These are phyloP conservation scores for Barypeithes pellucidus DNA, from an alignment of 2,888 invertebrate genomes.

Conservation along the genomic window DNA sequence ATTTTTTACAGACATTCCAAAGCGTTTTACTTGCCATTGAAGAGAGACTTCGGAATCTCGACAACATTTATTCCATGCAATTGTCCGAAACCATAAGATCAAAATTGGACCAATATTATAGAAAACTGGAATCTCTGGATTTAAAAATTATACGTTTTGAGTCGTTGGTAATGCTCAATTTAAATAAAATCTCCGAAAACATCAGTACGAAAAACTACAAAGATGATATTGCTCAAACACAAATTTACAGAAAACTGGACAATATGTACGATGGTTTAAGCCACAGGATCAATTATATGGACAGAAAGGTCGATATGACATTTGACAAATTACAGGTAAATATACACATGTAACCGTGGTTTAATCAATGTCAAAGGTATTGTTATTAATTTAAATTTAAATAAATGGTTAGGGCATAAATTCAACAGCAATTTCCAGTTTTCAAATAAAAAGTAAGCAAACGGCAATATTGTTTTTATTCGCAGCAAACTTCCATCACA, in stretches of 20 bases:
- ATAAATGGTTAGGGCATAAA: too few relatives aligned
- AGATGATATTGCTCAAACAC: constrained; percentile 68
- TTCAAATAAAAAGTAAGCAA: too few relatives aligned
- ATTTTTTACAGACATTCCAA: constrained; percentile 63
- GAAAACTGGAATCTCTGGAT: constrained; percentile 69
- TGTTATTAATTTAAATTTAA: too few relatives aligned
- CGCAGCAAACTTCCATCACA: too few relatives aligned
- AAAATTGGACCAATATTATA: constrained; percentile 69
- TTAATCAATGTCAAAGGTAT: too few relatives aligned
- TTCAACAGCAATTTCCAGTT: too few relatives aligned
- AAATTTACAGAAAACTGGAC: constrained; percentile 69
- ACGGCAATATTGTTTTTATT: too few relatives aligned
- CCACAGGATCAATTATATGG: constrained; percentile 68
- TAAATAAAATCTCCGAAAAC: constrained; percentile 68
- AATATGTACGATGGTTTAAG: constrained; percentile 68
- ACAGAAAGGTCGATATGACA: constrained; percentile 66
- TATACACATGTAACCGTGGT: too few relatives aligned
- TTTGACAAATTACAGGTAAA: constrained; percentile 68
- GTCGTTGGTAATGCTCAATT: constrained; percentile 65
- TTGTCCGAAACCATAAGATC: constrained; percentile 66
- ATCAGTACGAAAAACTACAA: constrained; percentile 69
- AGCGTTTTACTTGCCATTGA: constrained; percentile 68
- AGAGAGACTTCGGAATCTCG: constrained; percentile 67
- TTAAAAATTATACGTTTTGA: constrained; percentile 68
- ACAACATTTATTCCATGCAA: constrained; percentile 66